Conservation (phyloP, 1,140 invertebrate species). For the Trinorchestia longiramus region DNA sequence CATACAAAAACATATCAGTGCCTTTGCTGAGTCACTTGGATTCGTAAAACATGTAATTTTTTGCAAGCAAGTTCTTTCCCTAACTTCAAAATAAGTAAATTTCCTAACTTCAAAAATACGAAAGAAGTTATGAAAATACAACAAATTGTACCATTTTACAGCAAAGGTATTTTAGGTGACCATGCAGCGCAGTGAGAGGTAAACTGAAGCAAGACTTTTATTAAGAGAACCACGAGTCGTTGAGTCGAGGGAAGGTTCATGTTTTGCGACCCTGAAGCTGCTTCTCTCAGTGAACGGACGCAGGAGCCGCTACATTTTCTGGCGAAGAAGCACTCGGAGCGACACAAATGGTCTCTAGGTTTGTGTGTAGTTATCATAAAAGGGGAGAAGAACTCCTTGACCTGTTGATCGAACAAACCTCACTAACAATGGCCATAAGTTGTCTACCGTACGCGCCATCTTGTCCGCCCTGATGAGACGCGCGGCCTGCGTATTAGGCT, state of each 20-base stretch:
- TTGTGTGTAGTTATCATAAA: constrained; percentile 49
- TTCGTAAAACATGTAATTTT: too few species aligned
- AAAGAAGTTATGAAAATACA: too few species aligned
- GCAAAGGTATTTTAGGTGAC: neutral
- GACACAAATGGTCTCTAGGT: constrained; percentile 52
- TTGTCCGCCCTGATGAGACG: constrained; percentile 5
- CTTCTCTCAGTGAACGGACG: neutral
- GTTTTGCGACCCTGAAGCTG: constrained; percentile 1
- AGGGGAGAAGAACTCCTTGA: constrained; percentile 23
- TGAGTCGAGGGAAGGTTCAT: neutral
- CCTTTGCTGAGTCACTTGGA: too few species aligned
- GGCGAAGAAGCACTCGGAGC: constrained; percentile 1
- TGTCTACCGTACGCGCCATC: constrained; percentile 24
- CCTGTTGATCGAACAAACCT: constrained; percentile 51
- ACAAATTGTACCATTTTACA: neutral
- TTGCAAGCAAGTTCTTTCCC: too few species aligned
- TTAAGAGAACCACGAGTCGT: neutral
- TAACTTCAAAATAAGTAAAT: too few species aligned
- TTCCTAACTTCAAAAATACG: too few species aligned
- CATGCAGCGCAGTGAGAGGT: neutral
- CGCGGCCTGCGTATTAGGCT: neutral
- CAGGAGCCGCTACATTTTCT: constrained; percentile 27
- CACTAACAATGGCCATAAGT: constrained; percentile 11
- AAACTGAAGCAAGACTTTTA: neutral
- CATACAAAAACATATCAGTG: too few species aligned